These are phyloP conservation scores for Trematomus loennbergii DNA, from an alignment of 2,113 vertebrate species.

Conservation along the genomic window DNA sequence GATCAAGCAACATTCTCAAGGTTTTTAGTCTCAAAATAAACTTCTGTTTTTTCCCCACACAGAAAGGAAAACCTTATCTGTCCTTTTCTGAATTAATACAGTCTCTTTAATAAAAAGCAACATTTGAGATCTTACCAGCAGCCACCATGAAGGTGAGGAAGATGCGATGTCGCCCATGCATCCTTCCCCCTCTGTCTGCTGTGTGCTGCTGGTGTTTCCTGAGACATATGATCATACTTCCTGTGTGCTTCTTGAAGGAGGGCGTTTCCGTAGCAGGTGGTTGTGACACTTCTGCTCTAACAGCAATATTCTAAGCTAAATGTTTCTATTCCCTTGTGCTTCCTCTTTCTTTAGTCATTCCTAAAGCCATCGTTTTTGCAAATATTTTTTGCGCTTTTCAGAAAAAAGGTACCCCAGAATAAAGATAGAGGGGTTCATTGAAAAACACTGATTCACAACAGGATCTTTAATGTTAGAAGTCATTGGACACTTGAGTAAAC, in stretches of 20 bases:
- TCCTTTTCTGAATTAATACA: not conserved
- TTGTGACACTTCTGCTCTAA: constrained; percentile 39
- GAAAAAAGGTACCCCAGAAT: not conserved
- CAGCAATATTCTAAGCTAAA: not conserved
- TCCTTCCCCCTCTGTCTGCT: constrained; percentile 19
- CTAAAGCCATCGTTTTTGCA: not conserved
- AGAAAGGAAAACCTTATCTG: not conserved
- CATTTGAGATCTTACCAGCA: constrained; percentile 55
- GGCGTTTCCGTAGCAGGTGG: constrained; percentile 62
- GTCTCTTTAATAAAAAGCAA: not conserved
- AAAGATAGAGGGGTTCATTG: not conserved
- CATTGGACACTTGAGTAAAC: not conserved
- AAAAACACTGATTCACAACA: not conserved
- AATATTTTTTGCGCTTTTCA: not conserved
- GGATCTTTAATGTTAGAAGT: not conserved
- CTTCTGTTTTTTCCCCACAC: not conserved
- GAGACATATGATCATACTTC: constrained; percentile 23
- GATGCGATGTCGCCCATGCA: constrained; percentile 10
- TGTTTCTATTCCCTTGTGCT: not conserved
- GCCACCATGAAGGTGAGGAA: constrained; percentile 43
- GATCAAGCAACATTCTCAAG: not conserved
- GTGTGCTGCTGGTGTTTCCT: not conserved
- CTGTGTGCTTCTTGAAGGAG: constrained; percentile 11
- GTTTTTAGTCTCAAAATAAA: not conserved
- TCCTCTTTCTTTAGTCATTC: constrained; percentile 21